phyloP scores from a whole-genome alignment of 2,888 invertebrate species.

The Pandemis heparana region DNA sequence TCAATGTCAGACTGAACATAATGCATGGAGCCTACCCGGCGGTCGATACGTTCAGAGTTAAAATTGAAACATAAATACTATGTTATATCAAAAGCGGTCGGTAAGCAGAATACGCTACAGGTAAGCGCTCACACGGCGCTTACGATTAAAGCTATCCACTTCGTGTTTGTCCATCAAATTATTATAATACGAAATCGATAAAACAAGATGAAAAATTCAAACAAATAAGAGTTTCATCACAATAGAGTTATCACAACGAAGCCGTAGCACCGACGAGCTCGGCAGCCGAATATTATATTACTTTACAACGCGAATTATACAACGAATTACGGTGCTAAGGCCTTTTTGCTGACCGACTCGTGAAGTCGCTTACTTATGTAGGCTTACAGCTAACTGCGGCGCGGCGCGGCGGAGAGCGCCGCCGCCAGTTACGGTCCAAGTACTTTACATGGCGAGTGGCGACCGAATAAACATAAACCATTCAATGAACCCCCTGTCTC shows the following conservation, averaged over 20 bases:
- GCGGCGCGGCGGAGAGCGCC: neutral
- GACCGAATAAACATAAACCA: neutral
- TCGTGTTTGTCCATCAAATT: slow-evolving; percentile 62
- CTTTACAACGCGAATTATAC: slow-evolving; percentile 51
- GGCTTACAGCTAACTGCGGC: slow-evolving; percentile 28
- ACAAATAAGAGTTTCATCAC: slow-evolving; percentile 61
- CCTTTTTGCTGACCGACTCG: slow-evolving; percentile 53
- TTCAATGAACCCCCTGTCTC: neutral
- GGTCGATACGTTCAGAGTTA: slow-evolving; percentile 60
- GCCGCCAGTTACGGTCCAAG: neutral
- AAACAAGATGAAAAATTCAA: slow-evolving; percentile 63
- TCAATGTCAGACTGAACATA: slow-evolving; percentile 66
- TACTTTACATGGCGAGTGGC: slow-evolving; percentile 3
- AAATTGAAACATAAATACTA: slow-evolving; percentile 83
- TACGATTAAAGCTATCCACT: slow-evolving; percentile 67
- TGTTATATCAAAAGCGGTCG: slow-evolving; percentile 78
- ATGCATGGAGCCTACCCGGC: slow-evolving; percentile 53
- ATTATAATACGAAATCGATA: slow-evolving; percentile 58
- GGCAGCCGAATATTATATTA: slow-evolving; percentile 32
- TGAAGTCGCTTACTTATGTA: slow-evolving; percentile 44
- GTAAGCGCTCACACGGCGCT: slow-evolving; percentile 61
- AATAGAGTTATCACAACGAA: slow-evolving; percentile 67
- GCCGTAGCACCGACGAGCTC: slow-evolving; percentile 52
- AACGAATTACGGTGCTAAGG: slow-evolving; percentile 53
- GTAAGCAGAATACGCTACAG: slow-evolving; percentile 68